Evolutionary conservation across 2,888 invertebrate genomes (phyloP), one percentile per base, ranked within the genome.

Genomic region (Trachelus tabidus): DNA sequence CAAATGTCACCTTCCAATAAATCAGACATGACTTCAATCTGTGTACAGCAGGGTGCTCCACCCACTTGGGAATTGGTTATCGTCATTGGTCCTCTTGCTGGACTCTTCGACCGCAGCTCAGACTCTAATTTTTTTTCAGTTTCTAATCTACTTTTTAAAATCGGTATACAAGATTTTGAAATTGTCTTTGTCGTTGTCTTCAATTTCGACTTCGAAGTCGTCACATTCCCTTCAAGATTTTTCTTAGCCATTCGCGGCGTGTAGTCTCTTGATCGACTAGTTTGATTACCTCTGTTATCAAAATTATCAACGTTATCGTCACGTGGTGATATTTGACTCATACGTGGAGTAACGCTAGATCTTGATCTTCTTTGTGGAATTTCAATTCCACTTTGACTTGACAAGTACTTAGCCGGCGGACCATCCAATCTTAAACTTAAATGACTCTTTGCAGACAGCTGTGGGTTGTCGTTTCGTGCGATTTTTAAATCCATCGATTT

Each of bases 131-230:
- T 78, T 79, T 69, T 80, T 12, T 81, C 78, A 12, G 77, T 77
- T 37, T 87, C 87, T 3, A 86, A 75, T 81, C 87, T 78, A 15
- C 80, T 88, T 77, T 81, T 86, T 11, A 88, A 75, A 33, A 89
- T 79, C 4, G 89, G 89, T 80, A 90, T 90, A 37, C 84, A 86
- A n/a, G 90, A 90, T 78, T 81, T 88, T 1, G 86, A 85, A 3
- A 77, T 80, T 12, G 81, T 78, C 75, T 77, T 85, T 1, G 78
- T 75, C 0, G 77, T 79, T 1, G 56, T 9, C 9, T 56, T 56
- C 23, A 2, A 23, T 9, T 56, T 23, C 23, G 56, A 56, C 23
- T 23, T 56, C 9, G 23, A 2, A 56, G 56, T 56, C 23, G 23
- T 56, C 23, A 9, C 56, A 9, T 56, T 56, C 2, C 23, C 2